Base-by-base conservation (phyloP, 2,797 vertebrate species). In the Rhabdophis nuchalis region DNA sequence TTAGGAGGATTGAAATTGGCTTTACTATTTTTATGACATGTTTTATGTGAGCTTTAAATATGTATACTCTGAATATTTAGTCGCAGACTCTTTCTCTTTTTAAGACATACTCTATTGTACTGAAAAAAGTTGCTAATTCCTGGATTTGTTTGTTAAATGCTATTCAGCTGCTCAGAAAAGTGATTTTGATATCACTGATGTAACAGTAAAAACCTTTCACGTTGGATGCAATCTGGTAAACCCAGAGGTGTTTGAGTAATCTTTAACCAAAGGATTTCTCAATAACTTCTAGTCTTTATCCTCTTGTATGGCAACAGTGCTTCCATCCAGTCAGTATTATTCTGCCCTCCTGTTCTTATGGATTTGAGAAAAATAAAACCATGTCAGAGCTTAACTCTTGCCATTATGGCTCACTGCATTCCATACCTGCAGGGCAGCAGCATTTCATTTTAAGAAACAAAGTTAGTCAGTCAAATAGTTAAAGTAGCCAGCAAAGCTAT, bases 1-100 rank as follows among this genome's bases (percentile, higher is more conserved):
- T 87, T 82, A 87, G 72, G 0, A 89, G 93, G 89, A 91, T 90
- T 87, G 92, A 85, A 94, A 92, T 91, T 85, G 52, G 82, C 93
- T 50, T 46, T 8, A 16, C 16, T 32, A 41, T 41, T 36, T 41
- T 57, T 68, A 41, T 46, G 77, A 88, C 52, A 57, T 7, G 13
- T 41, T 87, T 90, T 29, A 50, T 90, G 3, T 57, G 52, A 58
- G 54, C 16, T 86, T 41, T 90, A 87, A 29, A 20, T 89, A 27
- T 85, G 41, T 92, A 68, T 90, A 54, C 52, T 41, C 18, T 77
- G 53, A n/a, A n/a, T 27, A 23, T 85, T 41, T 13, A 58, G 20
- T 12, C 61, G 41, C 53, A 90, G 36, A 86, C 27, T n/a, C 1
- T 87, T 4, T 52, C 52, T 11, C 86, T 3, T 13, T 5, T 68